Conservation (phyloP, 1,140 invertebrate species). For the Popillia japonica region DNA sequence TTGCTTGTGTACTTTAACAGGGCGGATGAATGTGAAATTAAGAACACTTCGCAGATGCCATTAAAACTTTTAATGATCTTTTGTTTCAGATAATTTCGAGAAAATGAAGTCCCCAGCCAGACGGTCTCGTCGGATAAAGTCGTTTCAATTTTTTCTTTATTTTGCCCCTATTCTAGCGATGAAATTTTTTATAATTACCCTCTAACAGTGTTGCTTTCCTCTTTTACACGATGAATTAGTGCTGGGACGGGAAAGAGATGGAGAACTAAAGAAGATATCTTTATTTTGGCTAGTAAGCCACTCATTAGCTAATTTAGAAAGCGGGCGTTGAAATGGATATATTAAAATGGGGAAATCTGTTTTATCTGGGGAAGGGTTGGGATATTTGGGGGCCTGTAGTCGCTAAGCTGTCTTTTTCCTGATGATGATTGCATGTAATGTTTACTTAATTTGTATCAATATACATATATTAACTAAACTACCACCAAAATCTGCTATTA, state of each 20-base stretch:
- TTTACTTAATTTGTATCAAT: no score
- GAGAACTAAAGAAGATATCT: background rate
- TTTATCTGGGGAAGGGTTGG: no score
- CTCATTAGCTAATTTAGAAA: background rate
- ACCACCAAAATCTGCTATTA: no score
- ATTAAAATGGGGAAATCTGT: no score
- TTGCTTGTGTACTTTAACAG: background rate
- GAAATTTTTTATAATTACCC: constrained; percentile 11
- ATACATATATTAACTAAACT: no score
- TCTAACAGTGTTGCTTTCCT: background rate
- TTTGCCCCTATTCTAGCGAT: background rate
- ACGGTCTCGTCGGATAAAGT: background rate
- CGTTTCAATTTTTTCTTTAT: background rate
- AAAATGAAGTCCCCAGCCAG: background rate
- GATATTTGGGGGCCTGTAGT: no score
- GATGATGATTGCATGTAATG: no score
- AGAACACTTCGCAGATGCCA: background rate
- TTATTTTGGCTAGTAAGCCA: background rate
- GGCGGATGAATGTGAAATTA: background rate
- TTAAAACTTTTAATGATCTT: constrained; percentile 12
- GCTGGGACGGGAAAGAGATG: background rate
- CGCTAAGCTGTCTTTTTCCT: no score
- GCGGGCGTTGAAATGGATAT: background rate
- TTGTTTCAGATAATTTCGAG: constrained; percentile 6
- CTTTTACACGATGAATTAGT: background rate